Evolutionary conservation across 2,888 invertebrate genomes (phyloP).

Genomic region (Agriopis marginaria): DNA sequence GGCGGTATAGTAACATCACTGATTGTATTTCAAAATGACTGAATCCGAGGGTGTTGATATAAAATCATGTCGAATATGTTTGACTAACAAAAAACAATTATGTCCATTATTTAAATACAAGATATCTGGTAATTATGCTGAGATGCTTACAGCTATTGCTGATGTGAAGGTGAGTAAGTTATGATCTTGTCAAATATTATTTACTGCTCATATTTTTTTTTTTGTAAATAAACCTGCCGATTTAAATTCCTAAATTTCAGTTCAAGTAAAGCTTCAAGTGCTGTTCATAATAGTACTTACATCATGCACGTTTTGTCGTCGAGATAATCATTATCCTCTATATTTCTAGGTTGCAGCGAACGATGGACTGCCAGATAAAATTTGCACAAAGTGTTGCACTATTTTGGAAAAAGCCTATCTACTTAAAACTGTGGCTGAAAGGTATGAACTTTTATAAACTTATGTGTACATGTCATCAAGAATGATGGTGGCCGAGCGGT

Average conservation of each 20-base stretch:
- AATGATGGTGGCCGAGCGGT: too few relatives aligned
- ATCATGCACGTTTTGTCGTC: not conserved
- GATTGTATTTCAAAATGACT: slow-evolving; percentile 61
- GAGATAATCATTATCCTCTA: not conserved
- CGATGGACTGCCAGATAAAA: slow-evolving; percentile 82
- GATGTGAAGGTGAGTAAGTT: slow-evolving; percentile 74
- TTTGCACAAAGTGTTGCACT: slow-evolving; percentile 77
- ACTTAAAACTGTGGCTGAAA: slow-evolving; percentile 81
- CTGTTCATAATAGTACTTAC: not conserved
- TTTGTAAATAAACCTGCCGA: not conserved
- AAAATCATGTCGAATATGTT: slow-evolving; percentile 80
- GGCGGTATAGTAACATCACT: slow-evolving; percentile 41
- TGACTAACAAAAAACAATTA: slow-evolving; percentile 74
- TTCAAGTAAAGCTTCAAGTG: not conserved
- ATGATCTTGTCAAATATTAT: not conserved
- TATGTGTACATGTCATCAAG: not conserved
- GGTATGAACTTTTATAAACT: slow-evolving; percentile 56
- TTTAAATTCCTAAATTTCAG: not conserved
- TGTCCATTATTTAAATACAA: slow-evolving; percentile 81
- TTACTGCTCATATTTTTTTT: not conserved
- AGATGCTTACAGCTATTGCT: slow-evolving; percentile 83
- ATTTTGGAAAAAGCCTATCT: slow-evolving; percentile 80
- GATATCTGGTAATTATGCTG: slow-evolving; percentile 82
- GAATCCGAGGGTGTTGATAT: slow-evolving; percentile 67
- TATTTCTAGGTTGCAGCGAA: slow-evolving; percentile 69